Evolutionary conservation across 1,140 invertebrate species (phyloP), one percentile per base, ranked within the genome.

Genomic region (Gonatopus flavifemur): DNA sequence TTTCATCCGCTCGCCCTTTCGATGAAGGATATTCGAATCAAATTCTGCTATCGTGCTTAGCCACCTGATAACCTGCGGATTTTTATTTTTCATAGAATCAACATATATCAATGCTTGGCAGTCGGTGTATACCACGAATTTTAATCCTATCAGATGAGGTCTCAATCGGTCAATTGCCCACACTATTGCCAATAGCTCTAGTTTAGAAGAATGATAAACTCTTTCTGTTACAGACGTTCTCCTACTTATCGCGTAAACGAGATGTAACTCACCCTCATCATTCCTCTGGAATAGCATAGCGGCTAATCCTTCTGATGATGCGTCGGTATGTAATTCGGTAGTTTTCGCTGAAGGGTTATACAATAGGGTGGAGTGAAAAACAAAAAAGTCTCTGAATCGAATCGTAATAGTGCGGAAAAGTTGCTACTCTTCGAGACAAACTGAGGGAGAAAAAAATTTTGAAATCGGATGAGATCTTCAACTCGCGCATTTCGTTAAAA

Each of bases 141-240:
- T 6, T 8, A 39, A 40, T 0, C 37, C 46, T 3, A 65, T 16
- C 10, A 42, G 7, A 46, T 41, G 28, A 51, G 52, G 8, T 41
- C 33, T n/a, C 5, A 28, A 24, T 18, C 18, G 22, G 3, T 39
- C 36, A 5, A 47, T 9, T 0, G 20, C 19, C 0, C 16, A 13
- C 55, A 28, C 42, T 50, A 53, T 32, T 48, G 45, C 35, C 16
- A 47, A 20, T 3, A 35, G 16, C 31, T 47, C 35, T 12, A 47
- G 9, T 19, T 47, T 25, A n/a, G n/a, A n/a, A n/a, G n/a, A n/a
- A n/a, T n/a, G n/a, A n/a, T n/a, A n/a, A n/a, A n/a, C n/a, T n/a
- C n/a, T n/a, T n/a, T n/a, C n/a, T n/a, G n/a, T n/a, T n/a, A n/a
- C n/a, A n/a, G n/a, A n/a, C n/a, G n/a, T n/a, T n/a, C n/a, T n/a